These are phyloP conservation scores for Trichopoda pennipes DNA, from an alignment of 2,888 invertebrate species.

Conservation along the genomic window DNA sequence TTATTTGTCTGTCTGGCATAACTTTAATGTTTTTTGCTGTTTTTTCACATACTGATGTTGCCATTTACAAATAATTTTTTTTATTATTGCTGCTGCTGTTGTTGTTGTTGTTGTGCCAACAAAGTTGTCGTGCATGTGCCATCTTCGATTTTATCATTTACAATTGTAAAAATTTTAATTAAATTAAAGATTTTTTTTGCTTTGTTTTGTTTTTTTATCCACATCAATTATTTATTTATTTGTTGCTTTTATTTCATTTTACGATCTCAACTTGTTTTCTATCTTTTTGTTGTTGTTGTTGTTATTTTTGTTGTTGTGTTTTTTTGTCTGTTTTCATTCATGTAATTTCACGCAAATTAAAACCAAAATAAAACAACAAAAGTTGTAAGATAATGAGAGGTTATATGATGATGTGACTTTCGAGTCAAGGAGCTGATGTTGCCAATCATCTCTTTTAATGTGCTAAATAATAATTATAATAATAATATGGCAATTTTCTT, in stretches of 20 bases:
- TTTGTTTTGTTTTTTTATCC: no score
- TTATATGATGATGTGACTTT: slow-evolving; percentile 23
- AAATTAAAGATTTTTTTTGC: slow-evolving; percentile 61
- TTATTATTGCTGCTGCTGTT: slow-evolving; percentile 23
- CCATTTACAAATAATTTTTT: slow-evolving; percentile 28
- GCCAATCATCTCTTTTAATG: slow-evolving; percentile 19
- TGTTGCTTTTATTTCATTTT: not conserved
- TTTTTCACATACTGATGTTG: slow-evolving; percentile 4
- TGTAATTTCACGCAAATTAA: slow-evolving; percentile 48
- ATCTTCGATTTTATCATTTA: slow-evolving; percentile 66
- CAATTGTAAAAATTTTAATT: slow-evolving; percentile 68
- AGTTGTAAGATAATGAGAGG: slow-evolving; percentile 24
- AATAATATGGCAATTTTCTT: slow-evolving; percentile 7
- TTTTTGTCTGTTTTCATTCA: slow-evolving; percentile 57
- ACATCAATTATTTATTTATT: slow-evolving; percentile 7
- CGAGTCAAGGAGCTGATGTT: slow-evolving; percentile 9
- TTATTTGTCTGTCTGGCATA: slow-evolving; percentile 30
- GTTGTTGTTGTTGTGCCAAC: not conserved
- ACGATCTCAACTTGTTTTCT: slow-evolving; percentile 7
- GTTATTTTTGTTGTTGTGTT: slow-evolving; percentile 7
- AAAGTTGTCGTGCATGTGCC: slow-evolving; percentile 58
- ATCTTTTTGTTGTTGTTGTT: not conserved
- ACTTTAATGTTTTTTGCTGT: not conserved
- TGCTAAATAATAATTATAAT: not conserved
- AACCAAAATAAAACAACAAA: not conserved